phyloP scores from a whole-genome alignment of 1,140 invertebrate genomes.

The Bicyclus anynana region DNA sequence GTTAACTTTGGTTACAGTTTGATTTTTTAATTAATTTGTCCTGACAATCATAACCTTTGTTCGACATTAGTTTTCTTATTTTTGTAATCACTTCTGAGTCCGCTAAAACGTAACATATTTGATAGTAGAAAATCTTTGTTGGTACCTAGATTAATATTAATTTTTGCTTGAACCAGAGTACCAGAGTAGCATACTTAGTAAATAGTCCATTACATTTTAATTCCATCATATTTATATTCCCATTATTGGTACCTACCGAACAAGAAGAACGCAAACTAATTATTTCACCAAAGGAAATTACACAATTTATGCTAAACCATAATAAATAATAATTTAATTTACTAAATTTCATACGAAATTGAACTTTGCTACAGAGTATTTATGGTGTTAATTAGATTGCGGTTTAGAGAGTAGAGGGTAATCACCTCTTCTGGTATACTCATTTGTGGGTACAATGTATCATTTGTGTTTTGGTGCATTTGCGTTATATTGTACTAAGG shows the following conservation, averaged over 20 bases:
- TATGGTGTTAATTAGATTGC: slow-evolving; percentile 7
- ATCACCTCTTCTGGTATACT: slow-evolving; percentile 28
- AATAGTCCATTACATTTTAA: neutral
- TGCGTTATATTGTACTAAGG: slow-evolving; percentile 7
- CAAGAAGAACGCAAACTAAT: slow-evolving; percentile 24
- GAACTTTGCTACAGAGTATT: neutral
- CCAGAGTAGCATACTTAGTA: neutral
- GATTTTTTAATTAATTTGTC: too few species aligned
- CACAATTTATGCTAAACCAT: slow-evolving; percentile 28
- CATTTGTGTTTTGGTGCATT: slow-evolving; percentile 3
- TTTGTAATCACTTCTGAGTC: too few species aligned
- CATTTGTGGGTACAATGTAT: slow-evolving; percentile 27
- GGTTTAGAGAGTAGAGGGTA: slow-evolving; percentile 10
- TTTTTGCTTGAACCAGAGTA: too few species aligned
- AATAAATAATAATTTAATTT: slow-evolving; percentile 28
- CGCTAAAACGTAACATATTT: too few species aligned
- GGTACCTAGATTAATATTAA: too few species aligned
- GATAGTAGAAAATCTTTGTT: too few species aligned
- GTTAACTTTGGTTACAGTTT: too few species aligned
- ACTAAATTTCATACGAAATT: neutral
- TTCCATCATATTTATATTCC: slow-evolving; percentile 10
- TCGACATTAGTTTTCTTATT: too few species aligned
- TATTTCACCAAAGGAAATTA: slow-evolving; percentile 26
- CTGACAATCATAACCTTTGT: too few species aligned
- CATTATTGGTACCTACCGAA: slow-evolving; percentile 17